Evolutionary conservation across 2,113 vertebrate species (phyloP).

Genomic region (Dasyprocta punctata): DNA sequence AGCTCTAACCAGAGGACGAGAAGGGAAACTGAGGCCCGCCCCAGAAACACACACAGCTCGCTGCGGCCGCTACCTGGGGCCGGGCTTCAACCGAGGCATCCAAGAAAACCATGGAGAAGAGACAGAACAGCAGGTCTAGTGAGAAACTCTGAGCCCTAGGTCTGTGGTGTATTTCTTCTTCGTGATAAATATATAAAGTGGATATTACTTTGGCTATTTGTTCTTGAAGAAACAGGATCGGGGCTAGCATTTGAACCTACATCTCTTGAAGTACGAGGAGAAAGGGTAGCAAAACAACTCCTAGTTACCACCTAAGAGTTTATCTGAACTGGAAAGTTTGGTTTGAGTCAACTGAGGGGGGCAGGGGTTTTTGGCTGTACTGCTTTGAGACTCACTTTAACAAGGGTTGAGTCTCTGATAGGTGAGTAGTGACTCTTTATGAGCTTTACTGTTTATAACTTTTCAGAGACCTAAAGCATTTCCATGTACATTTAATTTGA

Average conservation of each 20-base stretch:
- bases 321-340: constrained; percentile 12
- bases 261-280: not conserved
- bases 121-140: not conserved
- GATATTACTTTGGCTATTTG: not conserved
- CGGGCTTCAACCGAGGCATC: not conserved
- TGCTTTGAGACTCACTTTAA: not conserved
- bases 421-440: not conserved
- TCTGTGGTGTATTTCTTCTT: not conserved
- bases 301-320: not conserved
- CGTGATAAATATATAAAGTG: not conserved
- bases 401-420: not conserved
- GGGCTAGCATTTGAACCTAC: not conserved
- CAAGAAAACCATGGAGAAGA: not conserved
- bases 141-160: not conserved
- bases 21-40: not conserved
- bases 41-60: not conserved
- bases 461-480: not conserved
- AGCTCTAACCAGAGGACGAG: not conserved
- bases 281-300: not conserved
- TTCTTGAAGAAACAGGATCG: not conserved
- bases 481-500: not conserved
- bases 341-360: not conserved
- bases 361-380: not conserved
- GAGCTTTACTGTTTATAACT: not conserved
- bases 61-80: rapidly evolving